These are phyloP conservation scores for Chionis minor DNA, from an alignment of 2,113 vertebrate species.

Conservation along the genomic window DNA sequence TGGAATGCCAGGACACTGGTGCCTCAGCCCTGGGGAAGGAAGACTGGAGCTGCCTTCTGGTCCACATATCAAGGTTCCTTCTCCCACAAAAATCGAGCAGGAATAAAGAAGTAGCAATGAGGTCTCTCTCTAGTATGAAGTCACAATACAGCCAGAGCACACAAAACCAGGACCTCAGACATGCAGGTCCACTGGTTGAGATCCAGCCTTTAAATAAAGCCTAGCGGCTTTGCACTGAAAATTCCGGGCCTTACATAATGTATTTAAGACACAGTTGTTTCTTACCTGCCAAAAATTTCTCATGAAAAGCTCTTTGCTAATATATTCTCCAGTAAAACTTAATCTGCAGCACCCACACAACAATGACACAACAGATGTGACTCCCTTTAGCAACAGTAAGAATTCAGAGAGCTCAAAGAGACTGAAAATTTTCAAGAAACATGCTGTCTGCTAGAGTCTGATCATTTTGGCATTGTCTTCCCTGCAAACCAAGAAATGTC, in stretches of 20 bases:
- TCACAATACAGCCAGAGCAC: background rate
- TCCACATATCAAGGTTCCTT: background rate
- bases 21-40: background rate
- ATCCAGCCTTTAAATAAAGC: background rate
- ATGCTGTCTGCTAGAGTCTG: background rate
- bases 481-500: background rate
- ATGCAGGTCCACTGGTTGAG: background rate
- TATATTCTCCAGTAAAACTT: background rate
- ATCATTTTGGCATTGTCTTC: background rate
- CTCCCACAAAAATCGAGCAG: background rate
- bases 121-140: background rate
- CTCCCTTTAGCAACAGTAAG: background rate
- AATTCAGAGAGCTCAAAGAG: background rate
- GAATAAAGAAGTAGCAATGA: background rate
- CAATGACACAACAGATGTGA: background rate
- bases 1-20: background rate
- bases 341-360: background rate
- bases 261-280: background rate
- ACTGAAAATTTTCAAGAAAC: background rate
- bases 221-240: background rate
- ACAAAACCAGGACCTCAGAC: background rate
- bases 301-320: background rate
- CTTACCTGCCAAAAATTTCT: background rate
- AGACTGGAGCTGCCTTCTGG: background rate
- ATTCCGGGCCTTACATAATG: background rate